phyloP scores from a whole-genome alignment of 2,888 invertebrate genomes.

The Cynaeus angustus region DNA sequence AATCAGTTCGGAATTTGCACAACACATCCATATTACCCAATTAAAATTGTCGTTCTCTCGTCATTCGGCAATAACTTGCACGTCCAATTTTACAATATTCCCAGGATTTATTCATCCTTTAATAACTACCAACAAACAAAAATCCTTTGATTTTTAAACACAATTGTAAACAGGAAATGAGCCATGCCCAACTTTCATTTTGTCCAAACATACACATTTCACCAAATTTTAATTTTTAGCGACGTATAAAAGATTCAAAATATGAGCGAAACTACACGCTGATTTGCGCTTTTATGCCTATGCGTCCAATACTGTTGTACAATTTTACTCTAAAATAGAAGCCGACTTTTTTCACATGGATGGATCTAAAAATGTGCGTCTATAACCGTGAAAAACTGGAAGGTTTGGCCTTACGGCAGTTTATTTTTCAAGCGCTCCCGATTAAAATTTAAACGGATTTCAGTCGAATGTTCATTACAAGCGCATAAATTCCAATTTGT shows the following conservation, averaged over 20 bases:
- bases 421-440: constrained; percentile 16
- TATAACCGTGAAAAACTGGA: neutral
- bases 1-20: no score
- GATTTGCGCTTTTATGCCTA: no score
- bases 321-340: neutral
- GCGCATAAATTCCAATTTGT: constrained; percentile 41
- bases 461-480: constrained; percentile 29
- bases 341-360: neutral
- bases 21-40: no score
- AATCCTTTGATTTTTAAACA: neutral
- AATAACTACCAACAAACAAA: no score
- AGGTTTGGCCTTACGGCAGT: neutral
- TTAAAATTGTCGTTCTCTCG: no score
- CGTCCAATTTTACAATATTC: no score
- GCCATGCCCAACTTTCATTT: neutral
- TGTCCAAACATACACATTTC: neutral
- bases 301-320: no score
- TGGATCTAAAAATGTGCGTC: neutral
- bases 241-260: neutral
- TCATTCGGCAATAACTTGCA: no score
- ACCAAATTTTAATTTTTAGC: neutral
- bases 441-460: constrained; percentile 40
- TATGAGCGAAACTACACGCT: neutral
- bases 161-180: neutral
- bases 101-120: no score